Conservation (phyloP, 1,140 invertebrate genomes). For the Drosophila novamexicana region DNA sequence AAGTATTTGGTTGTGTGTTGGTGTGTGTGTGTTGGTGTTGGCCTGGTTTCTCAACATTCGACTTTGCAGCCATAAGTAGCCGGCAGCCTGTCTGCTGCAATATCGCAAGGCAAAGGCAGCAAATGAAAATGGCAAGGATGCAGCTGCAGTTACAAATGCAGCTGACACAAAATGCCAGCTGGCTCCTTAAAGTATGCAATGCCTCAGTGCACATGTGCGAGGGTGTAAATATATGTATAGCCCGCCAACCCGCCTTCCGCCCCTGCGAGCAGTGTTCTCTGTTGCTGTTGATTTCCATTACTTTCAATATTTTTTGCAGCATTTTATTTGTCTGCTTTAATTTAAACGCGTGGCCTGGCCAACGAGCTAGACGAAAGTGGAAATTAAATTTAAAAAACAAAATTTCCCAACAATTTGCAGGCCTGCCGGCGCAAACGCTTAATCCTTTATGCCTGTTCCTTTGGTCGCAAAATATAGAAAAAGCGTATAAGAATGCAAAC, state of each 20-base stretch:
- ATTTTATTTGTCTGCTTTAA: slow-evolving; percentile 66
- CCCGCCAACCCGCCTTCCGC: too few species aligned
- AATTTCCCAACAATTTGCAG: slow-evolving; percentile 70
- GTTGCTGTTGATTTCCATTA: slow-evolving; percentile 49
- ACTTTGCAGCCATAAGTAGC: slow-evolving; percentile 68
- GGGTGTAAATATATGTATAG: slow-evolving; percentile 10
- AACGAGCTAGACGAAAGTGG: slow-evolving; percentile 16
- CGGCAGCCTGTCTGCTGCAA: slow-evolving; percentile 60
- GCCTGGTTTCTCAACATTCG: slow-evolving; percentile 44
- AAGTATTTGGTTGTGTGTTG: background rate
- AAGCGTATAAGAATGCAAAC: slow-evolving; percentile 25
- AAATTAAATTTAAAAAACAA: slow-evolving; percentile 69
- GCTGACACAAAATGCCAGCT: slow-evolving; percentile 36
- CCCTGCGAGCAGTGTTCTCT: background rate
- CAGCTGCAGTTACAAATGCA: slow-evolving; percentile 11
- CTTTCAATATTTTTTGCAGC: slow-evolving; percentile 59
- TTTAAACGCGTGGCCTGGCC: slow-evolving; percentile 19
- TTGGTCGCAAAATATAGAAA: slow-evolving; percentile 33
- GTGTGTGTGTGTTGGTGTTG: slow-evolving; percentile 33
- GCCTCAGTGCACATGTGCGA: slow-evolving; percentile 40
- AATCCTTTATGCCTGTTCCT: slow-evolving; percentile 73
- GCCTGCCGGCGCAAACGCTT: slow-evolving; percentile 61
- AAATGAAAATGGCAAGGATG: slow-evolving; percentile 23
- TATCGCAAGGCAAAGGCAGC: slow-evolving; percentile 31
- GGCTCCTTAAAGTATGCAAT: slow-evolving; percentile 38